These are phyloP conservation scores for Brachyistius frenatus DNA, from an alignment of 2,113 vertebrate genomes.

Conservation along the genomic window DNA sequence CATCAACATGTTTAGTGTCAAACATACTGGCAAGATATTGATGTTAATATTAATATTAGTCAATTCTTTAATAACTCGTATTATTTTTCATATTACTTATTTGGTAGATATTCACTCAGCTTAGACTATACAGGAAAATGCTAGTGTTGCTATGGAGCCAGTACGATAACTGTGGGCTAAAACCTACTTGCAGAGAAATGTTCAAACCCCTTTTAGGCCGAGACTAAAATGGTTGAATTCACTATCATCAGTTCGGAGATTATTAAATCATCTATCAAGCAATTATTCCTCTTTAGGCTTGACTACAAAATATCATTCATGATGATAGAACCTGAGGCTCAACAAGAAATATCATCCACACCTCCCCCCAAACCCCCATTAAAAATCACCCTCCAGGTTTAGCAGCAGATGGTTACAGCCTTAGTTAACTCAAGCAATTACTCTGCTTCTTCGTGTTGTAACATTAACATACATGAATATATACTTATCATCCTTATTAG, in stretches of 20 bases:
- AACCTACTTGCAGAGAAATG: too few relatives aligned
- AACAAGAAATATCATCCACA: background rate
- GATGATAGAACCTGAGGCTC: conserved; percentile 3
- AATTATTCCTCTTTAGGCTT: background rate
- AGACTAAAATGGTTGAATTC: background rate
- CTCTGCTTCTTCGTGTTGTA: background rate
- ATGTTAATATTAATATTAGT: too few relatives aligned
- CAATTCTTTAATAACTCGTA: too few relatives aligned
- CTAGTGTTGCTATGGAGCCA: too few relatives aligned
- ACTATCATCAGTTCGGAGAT: conserved; percentile 4
- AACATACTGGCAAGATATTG: too few relatives aligned
- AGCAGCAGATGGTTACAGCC: conserved; percentile 6
- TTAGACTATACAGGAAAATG: too few relatives aligned
- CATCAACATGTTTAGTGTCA: too few relatives aligned
- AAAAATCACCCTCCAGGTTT: background rate
- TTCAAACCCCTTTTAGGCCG: background rate
- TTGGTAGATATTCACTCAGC: too few relatives aligned
- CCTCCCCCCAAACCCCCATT: background rate
- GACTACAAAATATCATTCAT: conserved; percentile 11
- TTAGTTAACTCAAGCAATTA: conserved; percentile 3
- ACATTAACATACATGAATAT: background rate
- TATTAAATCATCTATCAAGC: background rate
- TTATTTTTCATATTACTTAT: too few relatives aligned
- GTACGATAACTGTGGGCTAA: too few relatives aligned
- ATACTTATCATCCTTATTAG: conserved; percentile 4